A percentile compares a stretch with the other conserved stretches of the same genome.
phyloP scores from a whole-genome alignment of 2,888 invertebrate species.

The Quadroppia sp. region DNA sequence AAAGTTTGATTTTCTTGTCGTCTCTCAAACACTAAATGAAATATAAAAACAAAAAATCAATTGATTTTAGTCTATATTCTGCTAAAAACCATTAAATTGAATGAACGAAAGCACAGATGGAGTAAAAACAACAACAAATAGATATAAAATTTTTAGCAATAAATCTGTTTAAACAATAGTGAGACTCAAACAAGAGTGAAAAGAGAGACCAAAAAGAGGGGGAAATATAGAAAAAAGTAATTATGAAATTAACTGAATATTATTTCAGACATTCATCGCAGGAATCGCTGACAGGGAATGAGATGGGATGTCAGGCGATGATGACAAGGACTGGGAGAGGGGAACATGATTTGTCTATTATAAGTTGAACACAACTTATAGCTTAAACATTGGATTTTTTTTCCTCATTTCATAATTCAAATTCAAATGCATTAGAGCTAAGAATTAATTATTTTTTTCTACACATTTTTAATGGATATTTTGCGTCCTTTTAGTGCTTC shows the following conservation, averaged over 20 bases:
- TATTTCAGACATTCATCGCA: background rate
- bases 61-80: constrained; percentile 22
- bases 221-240: background rate
- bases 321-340: background rate
- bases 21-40: background rate
- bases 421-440: background rate
- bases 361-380: background rate
- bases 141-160: constrained; percentile 8
- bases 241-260: constrained; percentile 8
- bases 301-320: constrained; percentile 8
- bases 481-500: constrained; percentile 25
- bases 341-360: background rate
- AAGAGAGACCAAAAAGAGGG: background rate
- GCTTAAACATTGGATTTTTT: constrained; percentile 2
- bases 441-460: constrained; percentile 25
- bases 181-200: background rate
- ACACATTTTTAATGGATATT: constrained; percentile 33
- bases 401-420: constrained; percentile 17
- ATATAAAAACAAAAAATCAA: constrained; percentile 1
- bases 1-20: constrained; percentile 17
- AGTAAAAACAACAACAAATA: constrained; percentile 28
- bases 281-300: too few species aligned
- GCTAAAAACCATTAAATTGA: constrained; percentile 29
- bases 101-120: constrained; percentile 23
- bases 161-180: constrained; percentile 25